These are phyloP conservation scores for Coturnix japonica DNA, from an alignment of 2,113 vertebrate genomes.

Conservation along the genomic window DNA sequence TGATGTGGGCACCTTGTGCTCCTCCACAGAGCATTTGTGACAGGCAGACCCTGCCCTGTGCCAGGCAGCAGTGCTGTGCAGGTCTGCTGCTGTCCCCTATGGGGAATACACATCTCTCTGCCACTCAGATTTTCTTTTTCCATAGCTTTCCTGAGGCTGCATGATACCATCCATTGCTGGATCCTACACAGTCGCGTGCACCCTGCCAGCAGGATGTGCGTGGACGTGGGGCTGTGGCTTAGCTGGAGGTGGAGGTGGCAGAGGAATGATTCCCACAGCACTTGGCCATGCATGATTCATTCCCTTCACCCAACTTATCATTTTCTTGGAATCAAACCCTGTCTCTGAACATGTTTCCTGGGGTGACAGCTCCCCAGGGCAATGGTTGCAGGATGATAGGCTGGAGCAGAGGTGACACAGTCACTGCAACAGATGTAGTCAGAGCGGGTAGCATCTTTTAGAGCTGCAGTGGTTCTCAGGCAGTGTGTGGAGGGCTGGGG, in stretches of 20 bases:
- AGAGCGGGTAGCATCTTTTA: background rate
- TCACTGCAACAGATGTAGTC: background rate
- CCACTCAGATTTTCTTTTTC: background rate
- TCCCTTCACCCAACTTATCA: background rate
- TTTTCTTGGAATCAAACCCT: background rate
- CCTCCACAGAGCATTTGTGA: background rate
- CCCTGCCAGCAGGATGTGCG: accelerated
- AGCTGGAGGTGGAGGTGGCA: background rate
- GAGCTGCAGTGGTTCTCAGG: background rate
- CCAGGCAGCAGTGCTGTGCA: background rate
- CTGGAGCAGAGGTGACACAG: background rate
- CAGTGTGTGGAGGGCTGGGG: accelerated
- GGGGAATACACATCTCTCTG: background rate
- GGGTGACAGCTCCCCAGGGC: background rate
- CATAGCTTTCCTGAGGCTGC: background rate
- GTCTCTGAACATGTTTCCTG: background rate
- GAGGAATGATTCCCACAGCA: background rate
- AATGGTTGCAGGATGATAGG: background rate
- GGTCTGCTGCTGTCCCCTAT: background rate
- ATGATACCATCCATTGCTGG: background rate
- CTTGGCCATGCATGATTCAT: background rate
- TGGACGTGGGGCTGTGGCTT: background rate
- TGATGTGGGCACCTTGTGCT: background rate
- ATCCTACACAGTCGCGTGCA: background rate
- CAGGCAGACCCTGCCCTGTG: background rate